phyloP scores from a whole-genome alignment of 92 coral and sea anemone genomes.

The Diadumene lineata region DNA sequence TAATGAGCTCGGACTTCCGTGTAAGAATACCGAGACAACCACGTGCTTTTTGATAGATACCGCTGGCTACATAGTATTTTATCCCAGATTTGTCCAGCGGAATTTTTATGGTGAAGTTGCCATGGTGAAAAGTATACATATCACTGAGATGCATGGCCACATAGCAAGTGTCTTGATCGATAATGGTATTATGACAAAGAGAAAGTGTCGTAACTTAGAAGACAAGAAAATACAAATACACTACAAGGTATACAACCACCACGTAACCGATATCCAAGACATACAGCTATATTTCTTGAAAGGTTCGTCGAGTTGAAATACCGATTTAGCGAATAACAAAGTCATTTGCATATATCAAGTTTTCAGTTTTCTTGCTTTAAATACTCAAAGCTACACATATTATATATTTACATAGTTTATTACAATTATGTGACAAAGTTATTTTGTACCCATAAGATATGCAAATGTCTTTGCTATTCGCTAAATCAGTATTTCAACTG shows the following conservation, averaged over 20 bases:
- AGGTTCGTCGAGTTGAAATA: too few species aligned
- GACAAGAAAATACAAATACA: conserved; percentile 49
- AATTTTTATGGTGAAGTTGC: conserved; percentile 49
- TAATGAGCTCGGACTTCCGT: conserved; percentile 40
- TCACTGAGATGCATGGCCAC: conserved; percentile 51
- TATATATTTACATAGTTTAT: too few species aligned
- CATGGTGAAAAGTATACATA: conserved; percentile 51
- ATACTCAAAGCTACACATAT: too few species aligned
- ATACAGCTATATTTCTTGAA: too few species aligned
- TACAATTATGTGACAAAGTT: too few species aligned
- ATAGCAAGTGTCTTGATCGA: conserved; percentile 61
- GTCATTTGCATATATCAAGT: too few species aligned
- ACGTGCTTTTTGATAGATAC: conserved; percentile 63
- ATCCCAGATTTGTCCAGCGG: conserved; percentile 57
- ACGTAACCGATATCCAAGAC: too few species aligned
- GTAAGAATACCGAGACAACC: conserved; percentile 24
- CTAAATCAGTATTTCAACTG: too few species aligned
- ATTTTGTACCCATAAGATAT: too few species aligned
- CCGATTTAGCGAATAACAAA: too few species aligned
- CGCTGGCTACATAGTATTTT: conserved; percentile 66
- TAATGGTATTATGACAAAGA: conserved; percentile 46
- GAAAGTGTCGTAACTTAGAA: conserved; percentile 58
- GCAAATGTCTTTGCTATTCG: too few species aligned
- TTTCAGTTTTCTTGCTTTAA: too few species aligned
- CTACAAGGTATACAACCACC: conserved; percentile 78